Percentiles rank a stretch among this genome's conserved stretches.
Evolutionary conservation across 2,888 invertebrate genomes (phyloP).

Genomic region (Sinohyriopsis cumingii): DNA sequence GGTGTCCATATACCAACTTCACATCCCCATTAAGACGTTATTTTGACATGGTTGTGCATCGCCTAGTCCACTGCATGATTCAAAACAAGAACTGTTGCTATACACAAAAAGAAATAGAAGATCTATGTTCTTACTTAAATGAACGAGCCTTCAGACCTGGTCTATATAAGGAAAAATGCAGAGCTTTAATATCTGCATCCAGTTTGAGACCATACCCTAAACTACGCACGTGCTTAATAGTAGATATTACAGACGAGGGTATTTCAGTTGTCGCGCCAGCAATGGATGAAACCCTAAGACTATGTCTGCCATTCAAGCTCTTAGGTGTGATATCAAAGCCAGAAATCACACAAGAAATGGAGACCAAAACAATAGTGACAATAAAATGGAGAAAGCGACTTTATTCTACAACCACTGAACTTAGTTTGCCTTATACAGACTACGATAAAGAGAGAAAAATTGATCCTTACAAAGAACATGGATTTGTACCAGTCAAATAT

Average conservation of each 20-base stretch:
- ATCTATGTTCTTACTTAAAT: conserved; percentile 26
- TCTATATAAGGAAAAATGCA: conserved; percentile 23
- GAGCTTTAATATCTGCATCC: conserved; percentile 16
- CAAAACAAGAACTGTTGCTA: conserved; percentile 19
- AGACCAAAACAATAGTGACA: conserved; percentile 3
- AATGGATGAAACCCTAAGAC: conserved; percentile 12
- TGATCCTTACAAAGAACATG: neutral
- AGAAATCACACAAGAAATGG: conserved; percentile 12
- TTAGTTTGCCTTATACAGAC: conserved; percentile 13
- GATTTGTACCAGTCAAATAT: neutral
- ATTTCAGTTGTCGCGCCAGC: conserved; percentile 23
- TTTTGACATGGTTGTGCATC: conserved; percentile 25
- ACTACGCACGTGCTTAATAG: conserved; percentile 20
- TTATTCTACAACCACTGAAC: neutral
- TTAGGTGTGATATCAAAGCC: conserved; percentile 15
- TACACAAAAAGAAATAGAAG: conserved; percentile 17
- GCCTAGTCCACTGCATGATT: conserved; percentile 35
- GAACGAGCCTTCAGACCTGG: conserved; percentile 21
- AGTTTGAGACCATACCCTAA: conserved; percentile 21
- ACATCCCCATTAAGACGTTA: conserved; percentile 32
- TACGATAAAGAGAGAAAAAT: conserved; percentile 1
- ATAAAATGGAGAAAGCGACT: conserved; percentile 9
- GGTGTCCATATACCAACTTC: conserved; percentile 22
- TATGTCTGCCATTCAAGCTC: conserved; percentile 26
- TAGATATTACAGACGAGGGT: conserved; percentile 22